Base-by-base conservation (phyloP, 2,888 invertebrate genomes). In the Heliconius aoede region DNA sequence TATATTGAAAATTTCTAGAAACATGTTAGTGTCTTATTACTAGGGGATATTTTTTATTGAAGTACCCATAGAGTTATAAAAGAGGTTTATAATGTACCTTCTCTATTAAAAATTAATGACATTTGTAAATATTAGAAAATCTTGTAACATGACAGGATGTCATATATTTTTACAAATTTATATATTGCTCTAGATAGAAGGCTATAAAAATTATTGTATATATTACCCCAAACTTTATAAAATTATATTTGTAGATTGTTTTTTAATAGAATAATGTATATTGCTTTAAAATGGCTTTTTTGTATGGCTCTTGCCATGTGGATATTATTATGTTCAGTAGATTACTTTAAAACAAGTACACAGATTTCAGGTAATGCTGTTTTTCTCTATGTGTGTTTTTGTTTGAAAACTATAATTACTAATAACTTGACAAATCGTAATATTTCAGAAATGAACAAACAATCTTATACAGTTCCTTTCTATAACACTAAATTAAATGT, bases 201-300 rank as follows among this genome's bases (percentile, higher is more conserved):
- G 80, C 78, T 84, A n/a, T n/a, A 82, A 89, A 90, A 90, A 87
- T 89, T 73, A 82, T 81, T 82, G 86, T 86, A 82, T 77, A 81
- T 76, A 80, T 81, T 83, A 73, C 78, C 76, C 81, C 80, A 74
- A 76, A 64, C 64, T 74, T 65, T 81, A 80, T 69, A 60, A 72
- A 71, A 72, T 26, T 7, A 46, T 11, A 67, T 64, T 71, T 40
- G 72, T n/a, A 60, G 55, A 65, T 55, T 46, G n/a, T 28, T 79
- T 78, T 61, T 62, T 76, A 61, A 81, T 77, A 75, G 75, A 74
- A 80, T 78, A 81, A 93, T 94, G 94, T 94, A 93, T 84, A 91
- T 94, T 84, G 94, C 94, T 68, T 87, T 91, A 73, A 93, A 87
- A 86, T 94, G 93, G 93, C 87, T 94, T 21, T 61, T 89, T 60